Evolutionary conservation across 2,797 vertebrate genomes (phyloP), one percentile per base, ranked within the genome.

Genomic region (Anabacerthia variegaticeps): DNA sequence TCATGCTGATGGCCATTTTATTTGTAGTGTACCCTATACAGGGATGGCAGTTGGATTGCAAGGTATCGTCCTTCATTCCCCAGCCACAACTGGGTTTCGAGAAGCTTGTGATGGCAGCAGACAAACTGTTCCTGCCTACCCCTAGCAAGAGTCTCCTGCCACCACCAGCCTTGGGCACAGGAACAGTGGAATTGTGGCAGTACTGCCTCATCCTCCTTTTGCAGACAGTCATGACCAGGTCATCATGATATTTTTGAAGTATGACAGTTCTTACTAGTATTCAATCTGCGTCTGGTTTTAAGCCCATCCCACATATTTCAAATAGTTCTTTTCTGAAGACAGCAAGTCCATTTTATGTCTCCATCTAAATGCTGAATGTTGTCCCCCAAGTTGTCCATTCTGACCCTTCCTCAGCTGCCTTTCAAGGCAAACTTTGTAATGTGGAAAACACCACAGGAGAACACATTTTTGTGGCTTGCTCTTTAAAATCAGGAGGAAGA

Each of bases 371-470:
- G 89, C 71, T 94, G 96, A 97, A 93, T 49, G 62, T 96, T 94
- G 95, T 88, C 67, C 32, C 23, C 10, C 68, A 96, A 89, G 87
- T 85, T 97, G 91, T 94, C 82, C 55, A 4, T 36, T 54, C 37
- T 32, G 72, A 69, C 30, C 69, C 7, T 66, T 94, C 91, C 74
- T 82, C 79, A 93, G 28, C 39, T 30, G 22, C 36, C 86, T 91
- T 92, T 96, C 92, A 93, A 94, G 84, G 82, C 10, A 65, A 95
- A 78, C 75, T 97, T 97, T 93, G 80, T 52, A 78, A 72, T 27
- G 10, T 43, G 10, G 19, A 20, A 90, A 66, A 51, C 65, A 66
- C 30, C 26, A 44, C 23, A 55, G 61, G 17, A 18, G 32, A 51
- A n/a, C 78, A 32, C 2, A 1, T 49, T 65, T 56, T 52, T 24